phyloP scores from a whole-genome alignment of 2,888 invertebrate genomes.

The Sphinx pinastri region DNA sequence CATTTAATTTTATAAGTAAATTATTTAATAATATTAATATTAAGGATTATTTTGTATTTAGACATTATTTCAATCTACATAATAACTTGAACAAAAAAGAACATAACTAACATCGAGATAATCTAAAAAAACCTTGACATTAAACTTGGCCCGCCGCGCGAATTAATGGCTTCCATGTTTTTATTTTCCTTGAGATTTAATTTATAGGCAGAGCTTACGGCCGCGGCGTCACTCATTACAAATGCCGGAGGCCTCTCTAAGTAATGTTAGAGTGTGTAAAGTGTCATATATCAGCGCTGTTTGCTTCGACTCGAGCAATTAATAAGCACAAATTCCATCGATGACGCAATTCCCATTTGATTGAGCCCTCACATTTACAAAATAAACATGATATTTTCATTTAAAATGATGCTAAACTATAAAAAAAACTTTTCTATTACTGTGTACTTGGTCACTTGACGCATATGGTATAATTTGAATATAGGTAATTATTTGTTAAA shows the following conservation, averaged over 20 bases:
- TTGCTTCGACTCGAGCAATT: constrained; percentile 65
- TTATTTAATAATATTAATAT: too few species aligned
- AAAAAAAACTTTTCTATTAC: constrained; percentile 24
- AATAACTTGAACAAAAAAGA: constrained; percentile 72
- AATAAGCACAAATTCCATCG: constrained; percentile 64
- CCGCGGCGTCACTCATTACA: constrained; percentile 78
- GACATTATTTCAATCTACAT: constrained; percentile 68
- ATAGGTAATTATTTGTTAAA: constrained; percentile 27
- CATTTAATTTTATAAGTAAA: constrained; percentile 9
- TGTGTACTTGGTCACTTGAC: neutral
- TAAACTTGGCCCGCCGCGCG: constrained; percentile 83
- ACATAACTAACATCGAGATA: constrained; percentile 80
- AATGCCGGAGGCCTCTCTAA: constrained; percentile 71
- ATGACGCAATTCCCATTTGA: constrained; percentile 59
- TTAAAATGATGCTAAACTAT: constrained; percentile 26
- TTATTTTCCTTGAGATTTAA: constrained; percentile 84
- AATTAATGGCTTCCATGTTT: constrained; percentile 84
- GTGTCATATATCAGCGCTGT: constrained; percentile 79
- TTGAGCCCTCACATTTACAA: constrained; percentile 37
- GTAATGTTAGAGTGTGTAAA: constrained; percentile 78
- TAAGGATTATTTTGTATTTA: constrained; percentile 56
- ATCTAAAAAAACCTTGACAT: constrained; percentile 82
- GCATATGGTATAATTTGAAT: constrained; percentile 19
- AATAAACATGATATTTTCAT: constrained; percentile 33
- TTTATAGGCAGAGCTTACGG: constrained; percentile 77